A percentile compares a stretch with the other conserved stretches of the same genome.
Conservation (phyloP, 1,140 invertebrate genomes). For the Coelopa frigida region DNA sequence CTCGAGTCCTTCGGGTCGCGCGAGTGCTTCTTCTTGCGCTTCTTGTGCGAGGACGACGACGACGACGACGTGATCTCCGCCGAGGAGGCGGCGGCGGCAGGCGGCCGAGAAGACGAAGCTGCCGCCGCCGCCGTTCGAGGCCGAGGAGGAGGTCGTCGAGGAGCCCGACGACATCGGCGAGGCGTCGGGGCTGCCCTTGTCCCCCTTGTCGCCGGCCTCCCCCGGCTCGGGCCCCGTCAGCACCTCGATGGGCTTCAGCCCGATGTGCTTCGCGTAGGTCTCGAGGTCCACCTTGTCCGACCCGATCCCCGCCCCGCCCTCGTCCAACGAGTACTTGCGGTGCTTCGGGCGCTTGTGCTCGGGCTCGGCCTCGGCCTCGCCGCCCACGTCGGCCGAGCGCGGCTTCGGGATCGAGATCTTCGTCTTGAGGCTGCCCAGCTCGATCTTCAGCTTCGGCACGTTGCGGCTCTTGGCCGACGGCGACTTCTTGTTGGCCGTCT, state of each 20-base stretch:
- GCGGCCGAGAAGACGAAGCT: constrained; percentile 9
- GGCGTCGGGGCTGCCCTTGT: constrained; percentile 34
- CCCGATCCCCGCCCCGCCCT: neutral
- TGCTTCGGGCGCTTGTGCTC: constrained; percentile 2
- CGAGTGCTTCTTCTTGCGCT: constrained; percentile 44
- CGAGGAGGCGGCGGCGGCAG: constrained; percentile 10
- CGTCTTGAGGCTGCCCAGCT: constrained; percentile 30
- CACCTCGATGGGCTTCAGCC: constrained; percentile 34
- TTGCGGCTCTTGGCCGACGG: constrained; percentile 14
- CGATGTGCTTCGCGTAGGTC: constrained; percentile 42
- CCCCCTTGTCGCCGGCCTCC: constrained; percentile 3
- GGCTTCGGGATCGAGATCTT: constrained; percentile 22
- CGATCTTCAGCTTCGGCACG: constrained; percentile 39
- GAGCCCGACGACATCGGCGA: constrained; percentile 38
- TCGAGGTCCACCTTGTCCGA: constrained; percentile 30
- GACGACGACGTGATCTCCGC: neutral
- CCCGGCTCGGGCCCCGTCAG: constrained; percentile 13
- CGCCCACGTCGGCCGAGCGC: constrained; percentile 25
- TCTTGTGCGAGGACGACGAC: constrained; percentile 31
- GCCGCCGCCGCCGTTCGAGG: constrained; percentile 21
- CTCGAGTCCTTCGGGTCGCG: constrained; percentile 39
- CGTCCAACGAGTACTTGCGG: constrained; percentile 14
- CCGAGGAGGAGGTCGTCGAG: constrained; percentile 23
- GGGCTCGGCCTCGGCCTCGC: constrained; percentile 14
- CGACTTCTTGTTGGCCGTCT: constrained; percentile 36